Evolutionary conservation across 1,140 invertebrate species (phyloP).

Genomic region (Sipha flava): DNA sequence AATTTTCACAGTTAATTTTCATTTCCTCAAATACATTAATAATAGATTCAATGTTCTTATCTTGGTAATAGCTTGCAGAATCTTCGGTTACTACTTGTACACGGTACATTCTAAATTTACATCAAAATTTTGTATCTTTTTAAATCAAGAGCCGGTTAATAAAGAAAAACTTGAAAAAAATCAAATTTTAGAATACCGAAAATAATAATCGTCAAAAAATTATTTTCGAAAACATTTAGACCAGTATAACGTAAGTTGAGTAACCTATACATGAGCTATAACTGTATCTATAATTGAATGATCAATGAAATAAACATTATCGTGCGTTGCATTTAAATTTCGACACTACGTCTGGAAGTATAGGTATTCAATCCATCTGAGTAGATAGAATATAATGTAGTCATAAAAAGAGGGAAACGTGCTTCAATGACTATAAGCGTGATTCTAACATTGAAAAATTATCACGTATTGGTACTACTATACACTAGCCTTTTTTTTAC

Average conservation of each 20-base stretch:
- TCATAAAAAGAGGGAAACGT: not conserved
- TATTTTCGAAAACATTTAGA: not conserved
- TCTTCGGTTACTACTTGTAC: not conserved
- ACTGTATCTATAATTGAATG: not conserved
- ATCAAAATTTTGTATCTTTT: not conserved
- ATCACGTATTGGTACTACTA: not conserved
- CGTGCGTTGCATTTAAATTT: not conserved
- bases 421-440: not conserved
- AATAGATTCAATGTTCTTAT: not conserved
- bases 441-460: not conserved
- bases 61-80: not conserved
- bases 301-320: not conserved
- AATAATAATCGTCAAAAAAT: not conserved
- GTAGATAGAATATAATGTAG: not conserved
- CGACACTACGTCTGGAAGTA: not conserved
- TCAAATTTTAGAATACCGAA: not conserved
- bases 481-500: too few relatives aligned
- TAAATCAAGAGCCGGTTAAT: not conserved
- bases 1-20: too few relatives aligned
- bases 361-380: not conserved
- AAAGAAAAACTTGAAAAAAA: not conserved
- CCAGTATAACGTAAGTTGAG: not conserved
- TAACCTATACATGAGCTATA: not conserved
- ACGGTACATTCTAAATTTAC: not conserved
- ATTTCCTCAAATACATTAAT: not conserved